Conservation (phyloP, 2,888 invertebrate genomes). For the Parascotia fuliginaria region DNA sequence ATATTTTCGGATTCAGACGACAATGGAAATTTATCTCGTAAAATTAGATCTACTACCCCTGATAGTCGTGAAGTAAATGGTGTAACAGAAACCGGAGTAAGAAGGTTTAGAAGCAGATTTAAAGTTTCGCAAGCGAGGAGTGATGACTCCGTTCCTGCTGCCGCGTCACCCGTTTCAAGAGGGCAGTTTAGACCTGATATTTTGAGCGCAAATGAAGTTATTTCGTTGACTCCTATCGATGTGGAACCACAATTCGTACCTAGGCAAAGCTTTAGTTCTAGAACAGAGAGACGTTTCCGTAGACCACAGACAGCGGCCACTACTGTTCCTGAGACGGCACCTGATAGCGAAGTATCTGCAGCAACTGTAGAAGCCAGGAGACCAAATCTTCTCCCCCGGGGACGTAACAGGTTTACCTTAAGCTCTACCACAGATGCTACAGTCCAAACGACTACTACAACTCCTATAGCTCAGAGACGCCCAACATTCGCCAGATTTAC, state of each 20-base stretch:
- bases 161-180: slow-evolving; percentile 67
- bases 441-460: slow-evolving; percentile 45
- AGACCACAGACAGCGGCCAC: slow-evolving; percentile 48
- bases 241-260: slow-evolving; percentile 60
- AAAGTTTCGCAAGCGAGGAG: slow-evolving; percentile 45
- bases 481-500: slow-evolving; percentile 74
- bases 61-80: slow-evolving; percentile 73
- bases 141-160: slow-evolving; percentile 72
- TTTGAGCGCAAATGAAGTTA: slow-evolving; percentile 76
- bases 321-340: slow-evolving; percentile 53
- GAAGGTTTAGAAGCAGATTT: slow-evolving; percentile 61
- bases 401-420: slow-evolving; percentile 65
- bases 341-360: slow-evolving; percentile 75
- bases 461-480: slow-evolving; percentile 53
- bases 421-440: slow-evolving; percentile 60
- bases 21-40: slow-evolving; percentile 58
- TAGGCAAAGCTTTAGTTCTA: slow-evolving; percentile 50
- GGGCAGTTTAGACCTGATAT: slow-evolving; percentile 65
- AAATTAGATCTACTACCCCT: slow-evolving; percentile 80
- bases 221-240: slow-evolving; percentile 84
- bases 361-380: slow-evolving; percentile 71
- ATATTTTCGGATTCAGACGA: slow-evolving; percentile 71
- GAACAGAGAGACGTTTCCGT: slow-evolving; percentile 54
- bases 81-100: slow-evolving; percentile 36
- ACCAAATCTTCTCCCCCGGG: slow-evolving; percentile 66